Conservation (phyloP, 2,113 vertebrate species). For the Sterrhoptilus dennistouni region DNA sequence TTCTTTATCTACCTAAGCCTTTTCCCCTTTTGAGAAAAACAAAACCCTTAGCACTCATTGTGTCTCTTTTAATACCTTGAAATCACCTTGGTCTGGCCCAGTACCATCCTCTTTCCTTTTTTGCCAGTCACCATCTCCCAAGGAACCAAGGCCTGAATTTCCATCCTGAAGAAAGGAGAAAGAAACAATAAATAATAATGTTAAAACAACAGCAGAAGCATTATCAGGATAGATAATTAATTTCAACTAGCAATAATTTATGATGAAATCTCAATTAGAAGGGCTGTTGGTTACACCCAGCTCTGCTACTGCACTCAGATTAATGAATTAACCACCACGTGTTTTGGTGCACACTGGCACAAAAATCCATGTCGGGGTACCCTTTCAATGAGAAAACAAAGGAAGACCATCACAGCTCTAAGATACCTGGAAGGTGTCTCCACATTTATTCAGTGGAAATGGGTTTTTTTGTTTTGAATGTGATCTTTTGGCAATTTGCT, state of each 20-base stretch:
- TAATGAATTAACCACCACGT: background rate
- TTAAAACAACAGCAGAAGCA: background rate
- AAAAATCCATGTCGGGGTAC: background rate
- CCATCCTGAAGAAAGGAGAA: background rate
- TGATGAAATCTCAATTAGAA: background rate
- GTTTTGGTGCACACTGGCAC: background rate
- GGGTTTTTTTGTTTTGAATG: background rate
- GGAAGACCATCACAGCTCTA: background rate
- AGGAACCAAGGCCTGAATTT: background rate
- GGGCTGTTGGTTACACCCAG: constrained; percentile 9
- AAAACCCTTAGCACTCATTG: background rate
- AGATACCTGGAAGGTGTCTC: background rate
- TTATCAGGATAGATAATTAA: background rate
- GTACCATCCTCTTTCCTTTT: background rate
- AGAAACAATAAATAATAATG: background rate
- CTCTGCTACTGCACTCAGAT: background rate
- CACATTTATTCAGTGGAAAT: background rate
- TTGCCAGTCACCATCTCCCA: background rate
- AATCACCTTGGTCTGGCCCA: constrained; percentile 2
- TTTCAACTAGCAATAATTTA: background rate
- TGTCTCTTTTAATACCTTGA: constrained; percentile 40
- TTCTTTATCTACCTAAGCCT: background rate
- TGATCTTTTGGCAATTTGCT: background rate
- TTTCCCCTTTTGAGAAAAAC: background rate
- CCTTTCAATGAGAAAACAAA: background rate